Percentiles rank a stretch among this genome's conserved stretches.
These are phyloP conservation scores for Kryptolebias marmoratus DNA, from an alignment of 2,113 vertebrate genomes.

Conservation along the genomic window DNA sequence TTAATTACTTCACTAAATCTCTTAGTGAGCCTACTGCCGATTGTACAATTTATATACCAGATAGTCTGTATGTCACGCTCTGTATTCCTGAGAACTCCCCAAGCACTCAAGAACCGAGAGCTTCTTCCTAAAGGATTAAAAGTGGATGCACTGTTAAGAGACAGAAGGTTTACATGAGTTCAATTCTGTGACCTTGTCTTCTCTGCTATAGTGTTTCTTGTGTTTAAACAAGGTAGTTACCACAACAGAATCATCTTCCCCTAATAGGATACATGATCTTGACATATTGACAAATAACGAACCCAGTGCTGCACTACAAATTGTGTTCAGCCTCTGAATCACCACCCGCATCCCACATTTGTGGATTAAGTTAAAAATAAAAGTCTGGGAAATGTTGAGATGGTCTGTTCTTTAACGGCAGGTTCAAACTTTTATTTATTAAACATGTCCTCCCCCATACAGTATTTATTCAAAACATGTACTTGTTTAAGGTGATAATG, in stretches of 20 bases:
- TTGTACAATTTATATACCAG: conserved; percentile 5
- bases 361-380: neutral
- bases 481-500: conserved; percentile 3
- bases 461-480: neutral
- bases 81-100: conserved; percentile 28
- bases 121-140: conserved; percentile 14
- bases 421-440: conserved; percentile 10
- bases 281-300: conserved; percentile 37
- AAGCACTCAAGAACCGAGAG: conserved; percentile 18
- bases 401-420: conserved; percentile 1
- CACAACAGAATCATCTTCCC: conserved; percentile 2
- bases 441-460: conserved; percentile 1
- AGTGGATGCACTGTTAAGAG: conserved; percentile 1
- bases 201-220: conserved; percentile 8
- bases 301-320: neutral
- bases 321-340: conserved; percentile 23
- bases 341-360: conserved; percentile 13
- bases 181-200: conserved; percentile 32
- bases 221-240: conserved; percentile 14
- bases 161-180: conserved; percentile 14
- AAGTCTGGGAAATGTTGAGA: neutral
- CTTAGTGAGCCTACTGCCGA: conserved; percentile 28
- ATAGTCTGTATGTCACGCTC: conserved; percentile 19
- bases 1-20: conserved; percentile 61
- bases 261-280: conserved; percentile 18